Conservation (phyloP, 30 jellyfish, hydroid and myxozoan genomes). For the Rhopilema esculentum region DNA sequence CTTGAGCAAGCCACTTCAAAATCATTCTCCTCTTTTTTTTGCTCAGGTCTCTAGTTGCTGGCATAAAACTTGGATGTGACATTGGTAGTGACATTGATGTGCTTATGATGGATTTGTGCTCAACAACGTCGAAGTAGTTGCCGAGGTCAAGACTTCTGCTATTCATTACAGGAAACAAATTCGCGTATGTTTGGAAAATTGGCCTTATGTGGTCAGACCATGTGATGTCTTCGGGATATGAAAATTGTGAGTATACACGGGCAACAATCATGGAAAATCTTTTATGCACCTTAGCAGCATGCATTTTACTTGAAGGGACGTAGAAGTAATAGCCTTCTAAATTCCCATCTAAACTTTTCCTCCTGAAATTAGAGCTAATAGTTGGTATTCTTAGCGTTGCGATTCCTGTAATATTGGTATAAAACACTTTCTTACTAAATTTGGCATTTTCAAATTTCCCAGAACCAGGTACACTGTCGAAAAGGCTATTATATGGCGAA, state of each 20-base stretch:
- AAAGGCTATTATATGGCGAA: not conserved
- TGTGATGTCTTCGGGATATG: conserved; percentile 21
- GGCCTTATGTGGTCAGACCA: conserved; percentile 63
- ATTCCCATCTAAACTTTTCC: conserved; percentile 56
- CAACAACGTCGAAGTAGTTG: conserved; percentile 62
- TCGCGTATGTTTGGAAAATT: conserved; percentile 47
- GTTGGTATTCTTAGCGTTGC: conserved; percentile 29
- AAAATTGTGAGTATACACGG: conserved; percentile 25
- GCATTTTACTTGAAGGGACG: conserved; percentile 24
- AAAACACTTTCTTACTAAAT: not conserved
- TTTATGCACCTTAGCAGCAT: not conserved
- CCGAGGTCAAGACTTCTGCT: conserved; percentile 46
- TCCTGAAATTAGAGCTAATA: conserved; percentile 10
- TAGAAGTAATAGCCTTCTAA: conserved; percentile 40
- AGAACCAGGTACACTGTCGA: not conserved
- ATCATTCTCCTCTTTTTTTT: conserved; percentile 29
- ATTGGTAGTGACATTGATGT: conserved; percentile 45
- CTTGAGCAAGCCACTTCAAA: conserved; percentile 42
- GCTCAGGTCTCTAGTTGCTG: conserved; percentile 62
- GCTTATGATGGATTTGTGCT: conserved; percentile 40
- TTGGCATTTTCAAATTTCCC: not conserved
- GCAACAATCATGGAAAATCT: not conserved
- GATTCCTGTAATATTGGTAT: conserved; percentile 20
- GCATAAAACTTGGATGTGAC: conserved; percentile 65
- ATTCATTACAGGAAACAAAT: conserved; percentile 55